A percentile compares a stretch with the other conserved stretches of the same genome.
These are phyloP conservation scores for Pseudoatta argentina DNA, from an alignment of 1,140 invertebrate species.

Conservation along the genomic window DNA sequence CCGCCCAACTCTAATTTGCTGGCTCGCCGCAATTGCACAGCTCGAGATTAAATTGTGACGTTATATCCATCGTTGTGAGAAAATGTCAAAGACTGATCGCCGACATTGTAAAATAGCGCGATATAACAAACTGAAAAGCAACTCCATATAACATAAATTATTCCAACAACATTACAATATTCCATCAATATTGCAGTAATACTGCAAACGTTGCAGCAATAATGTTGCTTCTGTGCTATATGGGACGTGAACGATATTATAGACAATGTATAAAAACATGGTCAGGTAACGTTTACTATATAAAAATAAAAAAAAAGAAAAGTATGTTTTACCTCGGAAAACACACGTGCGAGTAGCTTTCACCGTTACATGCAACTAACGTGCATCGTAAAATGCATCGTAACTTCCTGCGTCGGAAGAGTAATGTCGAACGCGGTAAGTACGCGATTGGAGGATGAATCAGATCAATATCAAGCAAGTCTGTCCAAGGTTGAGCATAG, in stretches of 20 bases:
- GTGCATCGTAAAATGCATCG: conserved; percentile 25
- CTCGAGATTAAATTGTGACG: conserved; percentile 54
- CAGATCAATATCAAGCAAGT: conserved; percentile 27
- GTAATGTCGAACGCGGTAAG: not conserved
- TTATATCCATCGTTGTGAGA: not conserved
- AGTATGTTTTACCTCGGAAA: not conserved
- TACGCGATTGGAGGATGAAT: conserved; percentile 1
- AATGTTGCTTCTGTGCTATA: too few species aligned
- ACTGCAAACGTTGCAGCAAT: too few species aligned
- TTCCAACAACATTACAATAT: too few species aligned
- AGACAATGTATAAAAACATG: conserved; percentile 4
- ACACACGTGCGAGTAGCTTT: not conserved
- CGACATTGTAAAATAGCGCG: conserved; percentile 1
- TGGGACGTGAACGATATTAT: not conserved
- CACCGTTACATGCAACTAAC: conserved; percentile 3
- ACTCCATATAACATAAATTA: not conserved
- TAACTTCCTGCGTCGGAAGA: not conserved
- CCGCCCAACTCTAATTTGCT: conserved; percentile 56
- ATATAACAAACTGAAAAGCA: not conserved
- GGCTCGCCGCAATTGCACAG: conserved; percentile 36
- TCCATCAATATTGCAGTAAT: too few species aligned
- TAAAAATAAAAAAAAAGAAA: not conserved
- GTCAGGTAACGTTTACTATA: not conserved
- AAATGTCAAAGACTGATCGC: not conserved
- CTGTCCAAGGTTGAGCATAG: not conserved